Conservation (phyloP, 2,797 vertebrate species). For the Clarias pachynema region DNA sequence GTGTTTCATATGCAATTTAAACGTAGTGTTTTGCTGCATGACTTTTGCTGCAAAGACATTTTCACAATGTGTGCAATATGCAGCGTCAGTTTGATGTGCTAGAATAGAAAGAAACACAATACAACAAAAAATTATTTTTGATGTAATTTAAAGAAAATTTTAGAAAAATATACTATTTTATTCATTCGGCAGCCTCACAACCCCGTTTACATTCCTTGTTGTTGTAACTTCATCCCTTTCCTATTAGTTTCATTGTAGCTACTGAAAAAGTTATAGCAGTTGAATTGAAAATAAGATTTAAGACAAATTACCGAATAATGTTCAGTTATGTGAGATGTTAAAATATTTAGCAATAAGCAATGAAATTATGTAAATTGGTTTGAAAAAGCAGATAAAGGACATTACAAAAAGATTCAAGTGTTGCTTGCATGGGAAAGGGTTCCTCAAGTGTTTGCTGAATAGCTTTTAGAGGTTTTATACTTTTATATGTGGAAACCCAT, state of each 20-base stretch:
- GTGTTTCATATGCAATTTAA: slow-evolving; percentile 24
- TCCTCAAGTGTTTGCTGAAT: background rate
- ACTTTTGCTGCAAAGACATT: background rate
- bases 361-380: too few species aligned
- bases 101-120: background rate
- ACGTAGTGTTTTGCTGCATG: background rate
- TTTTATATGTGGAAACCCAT: background rate
- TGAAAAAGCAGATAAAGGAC: background rate
- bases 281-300: background rate
- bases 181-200: background rate
- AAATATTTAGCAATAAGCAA: background rate
- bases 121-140: background rate
- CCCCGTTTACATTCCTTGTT: background rate
- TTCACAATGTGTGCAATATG: background rate
- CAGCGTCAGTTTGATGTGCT: background rate
- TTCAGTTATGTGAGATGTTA: background rate
- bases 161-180: background rate
- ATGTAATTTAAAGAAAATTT: background rate
- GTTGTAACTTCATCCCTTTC: background rate
- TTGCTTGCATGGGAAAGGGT: background rate
- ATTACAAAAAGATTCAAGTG: background rate
- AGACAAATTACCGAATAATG: background rate
- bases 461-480: background rate
- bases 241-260: background rate
- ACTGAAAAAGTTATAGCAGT: background rate